These are phyloP conservation scores for Stenchaetothrips biformis DNA, from an alignment of 2,888 invertebrate species.

Conservation along the genomic window DNA sequence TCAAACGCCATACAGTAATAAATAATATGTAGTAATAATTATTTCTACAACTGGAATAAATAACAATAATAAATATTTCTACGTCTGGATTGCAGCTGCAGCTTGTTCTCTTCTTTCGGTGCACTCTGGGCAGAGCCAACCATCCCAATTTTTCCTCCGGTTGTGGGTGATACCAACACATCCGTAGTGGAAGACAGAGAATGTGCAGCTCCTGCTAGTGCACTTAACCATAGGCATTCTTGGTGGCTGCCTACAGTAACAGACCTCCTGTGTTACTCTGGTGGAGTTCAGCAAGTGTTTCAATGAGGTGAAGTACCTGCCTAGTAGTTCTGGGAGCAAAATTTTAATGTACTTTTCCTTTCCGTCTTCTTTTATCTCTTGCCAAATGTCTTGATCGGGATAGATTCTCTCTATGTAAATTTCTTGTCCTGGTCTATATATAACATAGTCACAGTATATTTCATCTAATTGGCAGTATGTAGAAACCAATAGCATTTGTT, in stretches of 20 bases:
- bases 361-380: neutral
- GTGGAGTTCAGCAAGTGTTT: neutral
- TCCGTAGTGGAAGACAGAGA: neutral
- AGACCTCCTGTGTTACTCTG: neutral
- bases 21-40: no score
- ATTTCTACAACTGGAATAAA: no score
- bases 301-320: neutral
- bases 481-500: neutral
- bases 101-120: neutral
- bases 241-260: neutral
- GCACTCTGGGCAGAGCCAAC: neutral
- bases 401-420: neutral
- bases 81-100: no score
- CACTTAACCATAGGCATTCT: neutral
- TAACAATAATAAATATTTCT: neutral
- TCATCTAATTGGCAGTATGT: neutral
- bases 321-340: neutral
- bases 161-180: neutral
- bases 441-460: neutral
- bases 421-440: neutral
- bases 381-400: neutral
- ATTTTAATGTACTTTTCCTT: neutral
- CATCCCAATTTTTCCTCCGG: neutral
- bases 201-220: neutral
- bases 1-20: no score